Evolutionary conservation across 2,888 invertebrate species (phyloP).

Genomic region (Sylvicola cinctus): DNA sequence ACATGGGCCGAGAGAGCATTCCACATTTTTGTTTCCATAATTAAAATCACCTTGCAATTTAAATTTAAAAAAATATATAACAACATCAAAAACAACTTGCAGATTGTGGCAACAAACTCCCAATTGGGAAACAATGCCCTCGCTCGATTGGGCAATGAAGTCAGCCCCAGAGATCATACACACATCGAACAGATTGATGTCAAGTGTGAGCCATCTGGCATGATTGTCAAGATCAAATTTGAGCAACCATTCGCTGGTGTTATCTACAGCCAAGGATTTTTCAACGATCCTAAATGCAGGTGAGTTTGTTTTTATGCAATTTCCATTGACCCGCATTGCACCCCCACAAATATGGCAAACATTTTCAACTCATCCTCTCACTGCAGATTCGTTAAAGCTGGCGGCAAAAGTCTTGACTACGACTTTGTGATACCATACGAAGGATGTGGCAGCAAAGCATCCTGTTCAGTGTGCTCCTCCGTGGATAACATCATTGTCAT

Average conservation of each 20-base stretch:
- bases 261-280: slow-evolving; percentile 48
- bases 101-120: too few species aligned
- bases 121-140: too few species aligned
- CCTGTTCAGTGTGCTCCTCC: slow-evolving; percentile 37
- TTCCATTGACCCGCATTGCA: too few species aligned
- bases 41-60: too few species aligned
- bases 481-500: slow-evolving; percentile 45
- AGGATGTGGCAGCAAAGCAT: slow-evolving; percentile 39
- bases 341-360: too few species aligned
- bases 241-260: slow-evolving; percentile 41
- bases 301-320: too few species aligned
- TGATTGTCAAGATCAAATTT: slow-evolving; percentile 42
- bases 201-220: slow-evolving; percentile 33
- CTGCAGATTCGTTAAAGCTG: slow-evolving; percentile 35
- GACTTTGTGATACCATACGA: slow-evolving; percentile 41
- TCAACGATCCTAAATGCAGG: slow-evolving; percentile 45
- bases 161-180: too few species aligned
- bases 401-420: slow-evolving; percentile 33
- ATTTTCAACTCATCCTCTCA: background rate
- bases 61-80: too few species aligned
- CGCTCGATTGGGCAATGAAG: too few species aligned
- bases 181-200: slow-evolving; percentile 40
- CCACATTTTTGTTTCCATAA: too few species aligned
- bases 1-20: too few species aligned
- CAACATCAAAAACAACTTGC: too few species aligned